Evolutionary conservation across 2,113 vertebrate species (phyloP).

Genomic region (Leiothrix lutea): DNA sequence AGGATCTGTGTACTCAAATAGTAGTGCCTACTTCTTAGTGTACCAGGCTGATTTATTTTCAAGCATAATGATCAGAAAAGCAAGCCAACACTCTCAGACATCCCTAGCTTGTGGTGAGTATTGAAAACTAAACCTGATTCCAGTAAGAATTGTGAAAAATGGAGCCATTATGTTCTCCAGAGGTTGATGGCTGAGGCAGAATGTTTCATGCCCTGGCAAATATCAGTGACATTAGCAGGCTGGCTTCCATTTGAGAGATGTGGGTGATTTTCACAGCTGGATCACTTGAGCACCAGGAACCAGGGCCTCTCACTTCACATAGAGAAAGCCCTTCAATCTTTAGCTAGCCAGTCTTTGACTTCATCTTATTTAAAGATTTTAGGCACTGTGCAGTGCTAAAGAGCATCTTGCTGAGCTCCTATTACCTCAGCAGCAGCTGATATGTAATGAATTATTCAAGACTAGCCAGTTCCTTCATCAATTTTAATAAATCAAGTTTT

Average conservation of each 20-base stretch:
- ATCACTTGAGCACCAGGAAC: neutral
- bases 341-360: neutral
- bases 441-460: constrained; percentile 67
- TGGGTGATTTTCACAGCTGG: neutral
- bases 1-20: neutral
- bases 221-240: neutral
- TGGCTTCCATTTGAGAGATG: neutral
- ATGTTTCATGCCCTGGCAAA: neutral
- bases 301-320: neutral
- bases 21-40: neutral
- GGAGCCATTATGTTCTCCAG: neutral
- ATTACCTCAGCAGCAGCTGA: constrained; percentile 58
- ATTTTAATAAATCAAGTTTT: constrained; percentile 69
- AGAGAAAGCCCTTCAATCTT: constrained; percentile 8
- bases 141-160: neutral
- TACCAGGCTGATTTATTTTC: neutral
- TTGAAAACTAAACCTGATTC: neutral
- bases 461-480: constrained; percentile 59
- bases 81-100: neutral
- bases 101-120: neutral
- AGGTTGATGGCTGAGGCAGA: neutral
- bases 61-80: neutral
- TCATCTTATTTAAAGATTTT: constrained; percentile 41
- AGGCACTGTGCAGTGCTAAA: neutral
- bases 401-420: constrained; percentile 49